A percentile compares a stretch with the other conserved stretches of the same genome.
phyloP scores from a whole-genome alignment of 1,140 invertebrate genomes.

The Solenopsis fugax region DNA sequence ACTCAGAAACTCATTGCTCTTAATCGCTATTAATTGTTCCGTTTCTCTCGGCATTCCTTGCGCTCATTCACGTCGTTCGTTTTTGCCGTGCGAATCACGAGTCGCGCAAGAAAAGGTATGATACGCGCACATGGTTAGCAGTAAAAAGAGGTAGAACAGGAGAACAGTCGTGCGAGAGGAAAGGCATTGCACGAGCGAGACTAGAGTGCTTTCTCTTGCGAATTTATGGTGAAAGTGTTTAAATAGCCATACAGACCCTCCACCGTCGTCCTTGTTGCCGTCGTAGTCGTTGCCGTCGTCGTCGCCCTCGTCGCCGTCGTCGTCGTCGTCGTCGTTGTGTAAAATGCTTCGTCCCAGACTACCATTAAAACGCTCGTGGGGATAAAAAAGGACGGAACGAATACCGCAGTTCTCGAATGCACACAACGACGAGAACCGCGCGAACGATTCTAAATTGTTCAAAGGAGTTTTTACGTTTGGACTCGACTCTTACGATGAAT shows the following conservation, averaged over 20 bases:
- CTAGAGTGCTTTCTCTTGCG: slow-evolving; percentile 67
- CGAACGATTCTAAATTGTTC: slow-evolving; percentile 65
- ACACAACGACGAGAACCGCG: slow-evolving; percentile 49
- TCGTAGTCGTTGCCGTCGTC: background rate
- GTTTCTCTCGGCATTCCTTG: slow-evolving; percentile 35
- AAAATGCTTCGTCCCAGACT: slow-evolving; percentile 65
- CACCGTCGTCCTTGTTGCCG: slow-evolving; percentile 39
- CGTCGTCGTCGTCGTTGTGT: slow-evolving; percentile 46
- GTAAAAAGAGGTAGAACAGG: slow-evolving; percentile 51
- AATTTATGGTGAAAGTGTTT: slow-evolving; percentile 78
- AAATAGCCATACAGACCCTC: slow-evolving; percentile 73
- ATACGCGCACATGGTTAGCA: slow-evolving; percentile 62
- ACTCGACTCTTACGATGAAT: slow-evolving; percentile 34
- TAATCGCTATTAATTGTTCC: slow-evolving; percentile 20
- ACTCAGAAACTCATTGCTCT: slow-evolving; percentile 17
- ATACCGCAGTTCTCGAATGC: slow-evolving; percentile 42
- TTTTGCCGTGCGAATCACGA: slow-evolving; percentile 52
- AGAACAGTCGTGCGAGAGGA: slow-evolving; percentile 19
- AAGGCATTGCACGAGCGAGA: slow-evolving; percentile 65
- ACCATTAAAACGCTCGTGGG: slow-evolving; percentile 58
- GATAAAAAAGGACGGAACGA: slow-evolving; percentile 46
- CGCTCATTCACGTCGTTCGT: slow-evolving; percentile 17
- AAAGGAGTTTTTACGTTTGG: slow-evolving; percentile 55
- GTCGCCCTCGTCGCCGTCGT: background rate
- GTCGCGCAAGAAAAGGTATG: slow-evolving; percentile 32